Base-by-base conservation (phyloP, 2,113 vertebrate genomes). In the Stictonetta naevosa region DNA sequence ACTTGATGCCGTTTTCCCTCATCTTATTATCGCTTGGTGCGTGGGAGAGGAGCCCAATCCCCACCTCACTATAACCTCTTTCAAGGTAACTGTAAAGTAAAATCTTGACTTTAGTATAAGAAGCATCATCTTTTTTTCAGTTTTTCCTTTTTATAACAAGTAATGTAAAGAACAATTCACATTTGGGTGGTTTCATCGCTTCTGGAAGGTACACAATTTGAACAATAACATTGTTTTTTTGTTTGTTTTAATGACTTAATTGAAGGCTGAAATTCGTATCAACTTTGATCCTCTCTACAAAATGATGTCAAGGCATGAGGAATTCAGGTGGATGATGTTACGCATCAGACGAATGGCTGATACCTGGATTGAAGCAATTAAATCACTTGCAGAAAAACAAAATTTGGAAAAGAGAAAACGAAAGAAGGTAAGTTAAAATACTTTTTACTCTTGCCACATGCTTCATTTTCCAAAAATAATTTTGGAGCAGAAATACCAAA, bases 241-340 rank as follows among this genome's bases (percentile, higher is more conserved):
- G 16, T 38, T 63, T 29, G 11, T 40, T 66, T 75, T 60, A 28
- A 87, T 96, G 78, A 29, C 97, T 83, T 83, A 62, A 77, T 94
- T 85, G 88, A 96, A 99, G 99, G 98, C 98, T 38, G 99, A 99
- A 97, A 98, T 99, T 91, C 98, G 98, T 38, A 98, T 98, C 22
- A 98, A 99, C 95, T 99, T 99, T 23, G 98, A 99, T 52, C 98
- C 99, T 96, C 98, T 99, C 76, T 99, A 99, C 95, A 98, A 98
- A 52, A 98, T 98, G 96, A 99, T 99, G 99, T 99, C 99, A 4
- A 98, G 98, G 72, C 98, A 99, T 2, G 99, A 99, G 97, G 99
- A 99, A 87, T 99, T 99, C 86, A 98, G 99, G 77, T 99, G 99
- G 99, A 99, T 99, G 99, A 99, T 98, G 97, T 90, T 99, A 80